These are phyloP conservation scores for Drosophila algonquin DNA, from an alignment of 2,888 invertebrate species.

Conservation along the genomic window DNA sequence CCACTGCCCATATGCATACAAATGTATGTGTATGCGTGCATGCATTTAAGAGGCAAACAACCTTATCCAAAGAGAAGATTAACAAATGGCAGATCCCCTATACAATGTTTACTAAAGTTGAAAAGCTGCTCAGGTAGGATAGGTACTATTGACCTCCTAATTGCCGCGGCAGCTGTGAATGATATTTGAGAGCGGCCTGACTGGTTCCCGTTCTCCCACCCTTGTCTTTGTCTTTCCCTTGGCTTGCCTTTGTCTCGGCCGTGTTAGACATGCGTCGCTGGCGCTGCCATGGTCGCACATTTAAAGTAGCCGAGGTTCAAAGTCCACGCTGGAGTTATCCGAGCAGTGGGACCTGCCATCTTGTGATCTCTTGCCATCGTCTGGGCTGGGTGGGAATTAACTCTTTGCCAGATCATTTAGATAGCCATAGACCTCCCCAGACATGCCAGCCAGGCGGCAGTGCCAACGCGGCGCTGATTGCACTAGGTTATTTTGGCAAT, in stretches of 20 bases:
- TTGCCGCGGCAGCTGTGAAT: conserved; percentile 37
- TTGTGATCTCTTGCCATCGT: conserved; percentile 18
- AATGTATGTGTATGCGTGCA: not conserved
- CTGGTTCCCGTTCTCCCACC: conserved; percentile 36
- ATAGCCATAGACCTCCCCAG: not conserved
- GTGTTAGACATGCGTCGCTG: conserved; percentile 40
- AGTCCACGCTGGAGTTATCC: conserved; percentile 55
- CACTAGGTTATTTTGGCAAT: conserved; percentile 48
- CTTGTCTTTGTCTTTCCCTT: conserved; percentile 7
- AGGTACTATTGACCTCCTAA: conserved; percentile 7
- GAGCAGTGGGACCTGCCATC: conserved; percentile 1
- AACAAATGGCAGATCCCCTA: not conserved
- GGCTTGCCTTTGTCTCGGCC: conserved; percentile 17
- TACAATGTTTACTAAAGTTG: not conserved
- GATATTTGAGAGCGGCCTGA: conserved; percentile 25
- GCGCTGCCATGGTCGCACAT: conserved; percentile 32
- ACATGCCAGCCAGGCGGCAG: conserved; percentile 51
- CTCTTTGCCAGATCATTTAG: conserved; percentile 1
- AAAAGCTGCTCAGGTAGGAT: not conserved
- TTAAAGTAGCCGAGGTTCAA: conserved; percentile 61
- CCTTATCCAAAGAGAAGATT: not conserved
- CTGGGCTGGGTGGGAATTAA: conserved; percentile 3
- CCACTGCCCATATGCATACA: not conserved
- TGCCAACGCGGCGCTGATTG: conserved; percentile 53
- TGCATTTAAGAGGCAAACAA: not conserved